Evolutionary conservation across 2,113 vertebrate species (phyloP).

Genomic region (Mesembrinibis cayennensis): DNA sequence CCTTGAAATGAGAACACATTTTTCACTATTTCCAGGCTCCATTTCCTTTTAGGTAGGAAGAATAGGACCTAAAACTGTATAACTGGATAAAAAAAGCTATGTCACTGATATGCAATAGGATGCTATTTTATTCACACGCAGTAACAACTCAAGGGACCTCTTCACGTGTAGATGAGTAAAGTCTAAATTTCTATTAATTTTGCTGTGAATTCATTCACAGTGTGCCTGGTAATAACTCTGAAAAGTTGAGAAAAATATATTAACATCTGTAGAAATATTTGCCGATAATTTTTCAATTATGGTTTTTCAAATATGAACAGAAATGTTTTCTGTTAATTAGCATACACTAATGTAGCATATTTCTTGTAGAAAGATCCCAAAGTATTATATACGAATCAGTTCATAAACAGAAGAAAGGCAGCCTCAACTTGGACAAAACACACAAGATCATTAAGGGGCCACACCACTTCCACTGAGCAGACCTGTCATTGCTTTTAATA

Average conservation of each 20-base stretch:
- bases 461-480: neutral
- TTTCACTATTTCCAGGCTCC: slow-evolving; percentile 18
- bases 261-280: neutral
- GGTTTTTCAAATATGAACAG: neutral
- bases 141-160: neutral
- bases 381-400: neutral
- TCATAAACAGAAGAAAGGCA: neutral
- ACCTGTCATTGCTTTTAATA: neutral
- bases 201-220: neutral
- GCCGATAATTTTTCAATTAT: neutral
- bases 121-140: neutral
- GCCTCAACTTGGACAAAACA: neutral
- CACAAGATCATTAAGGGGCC: neutral
- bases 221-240: neutral
- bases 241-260: neutral
- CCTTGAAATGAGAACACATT: neutral
- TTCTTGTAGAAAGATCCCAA: neutral
- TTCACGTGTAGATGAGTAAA: neutral
- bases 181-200: neutral
- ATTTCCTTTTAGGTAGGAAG: neutral
- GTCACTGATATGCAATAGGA: neutral
- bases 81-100: neutral
- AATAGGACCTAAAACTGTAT: neutral
- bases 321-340: neutral
- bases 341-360: neutral